Percentiles rank a stretch among this genome's conserved stretches.
phyloP scores from a whole-genome alignment of 2,888 invertebrate species.

The Chloromyia formosa region DNA sequence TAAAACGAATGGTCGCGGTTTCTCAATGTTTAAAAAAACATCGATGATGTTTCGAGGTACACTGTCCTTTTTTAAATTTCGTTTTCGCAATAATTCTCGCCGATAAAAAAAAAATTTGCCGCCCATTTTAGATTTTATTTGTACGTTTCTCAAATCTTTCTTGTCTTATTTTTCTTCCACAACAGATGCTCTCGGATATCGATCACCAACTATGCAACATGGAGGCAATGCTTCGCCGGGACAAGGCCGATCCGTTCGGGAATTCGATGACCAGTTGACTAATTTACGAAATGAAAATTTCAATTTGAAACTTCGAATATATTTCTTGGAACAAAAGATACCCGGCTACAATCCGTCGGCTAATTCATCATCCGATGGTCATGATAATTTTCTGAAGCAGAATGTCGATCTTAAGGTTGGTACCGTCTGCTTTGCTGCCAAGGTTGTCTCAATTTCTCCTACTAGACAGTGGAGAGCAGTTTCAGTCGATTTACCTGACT shows the following conservation, averaged over 20 bases:
- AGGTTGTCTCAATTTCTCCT: too few relatives aligned
- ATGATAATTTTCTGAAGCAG: constrained; percentile 67
- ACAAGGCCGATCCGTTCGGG: constrained; percentile 83
- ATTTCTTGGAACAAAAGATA: constrained; percentile 81
- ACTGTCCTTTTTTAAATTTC: too few relatives aligned
- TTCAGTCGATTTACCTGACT: too few relatives aligned
- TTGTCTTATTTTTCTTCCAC: constrained; percentile 17
- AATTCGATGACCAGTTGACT: constrained; percentile 87
- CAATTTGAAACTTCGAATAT: constrained; percentile 88
- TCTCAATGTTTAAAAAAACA: too few relatives aligned
- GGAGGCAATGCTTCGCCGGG: constrained; percentile 61
- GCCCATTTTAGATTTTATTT: too few relatives aligned
- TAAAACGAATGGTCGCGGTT: too few relatives aligned
- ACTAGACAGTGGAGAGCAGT: too few relatives aligned
- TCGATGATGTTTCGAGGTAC: too few relatives aligned
- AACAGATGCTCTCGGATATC: constrained; percentile 57
- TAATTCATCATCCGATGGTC: constrained; percentile 52
- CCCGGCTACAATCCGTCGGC: constrained; percentile 66
- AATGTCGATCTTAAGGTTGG: constrained; percentile 73
- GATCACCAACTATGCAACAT: constrained; percentile 56
- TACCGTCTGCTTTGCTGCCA: too few relatives aligned
- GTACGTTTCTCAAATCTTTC: too few relatives aligned
- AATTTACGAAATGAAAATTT: constrained; percentile 90
- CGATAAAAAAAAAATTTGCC: too few relatives aligned
- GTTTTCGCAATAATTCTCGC: too few relatives aligned